Base-by-base conservation (phyloP, 2,113 vertebrate species). In the Neolamprologus toae region DNA sequence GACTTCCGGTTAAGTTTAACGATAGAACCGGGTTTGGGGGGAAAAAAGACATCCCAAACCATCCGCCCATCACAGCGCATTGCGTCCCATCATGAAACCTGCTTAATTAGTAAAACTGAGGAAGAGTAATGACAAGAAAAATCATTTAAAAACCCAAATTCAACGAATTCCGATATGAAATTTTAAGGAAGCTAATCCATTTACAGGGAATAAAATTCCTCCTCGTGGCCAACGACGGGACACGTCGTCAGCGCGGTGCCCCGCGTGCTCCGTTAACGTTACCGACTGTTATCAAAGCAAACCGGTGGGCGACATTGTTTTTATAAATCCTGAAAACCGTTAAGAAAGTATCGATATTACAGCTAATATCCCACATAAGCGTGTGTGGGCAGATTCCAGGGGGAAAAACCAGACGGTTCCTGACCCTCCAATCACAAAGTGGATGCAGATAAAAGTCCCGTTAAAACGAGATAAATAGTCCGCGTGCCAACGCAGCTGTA, bases 161-260 rank as follows among this genome's bases (percentile, higher is more conserved):
- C 9, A 76, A 28, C 9, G 9, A 28, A 76, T 76, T 19, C 42
- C 16, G 2, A 28, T 31, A 31, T 13, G 17, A 4, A n/a, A 78
- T n/a, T 31, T 11, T 13, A 31, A 51, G 7, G 26, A 4, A 13
- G 26, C 54, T 13, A 53, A 68, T 68, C 21, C 31, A 0, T 66
- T 26, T 26, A 1, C 1, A 6, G 10, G 45, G 6, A 3, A 8
- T 42, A 45, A 23, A 61, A 83, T 33, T 3, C n/a, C 19, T 84
- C 88, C 86, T 81, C 86, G 89, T 93, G 91, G 87, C 82, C 84
- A 66, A 63, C 17, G 53, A 63, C 42, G 19, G 59, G 81, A 33
- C 59, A 63, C 17, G 17, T 76, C 88, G 84, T 90, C 86, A 57
- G 51, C 13, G 16, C 55, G 42, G n/a, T 1, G 61, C 53, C 4